These are phyloP conservation scores for Acrocephalus scirpaceus DNA, from an alignment of 2,797 vertebrate species.

Conservation along the genomic window DNA sequence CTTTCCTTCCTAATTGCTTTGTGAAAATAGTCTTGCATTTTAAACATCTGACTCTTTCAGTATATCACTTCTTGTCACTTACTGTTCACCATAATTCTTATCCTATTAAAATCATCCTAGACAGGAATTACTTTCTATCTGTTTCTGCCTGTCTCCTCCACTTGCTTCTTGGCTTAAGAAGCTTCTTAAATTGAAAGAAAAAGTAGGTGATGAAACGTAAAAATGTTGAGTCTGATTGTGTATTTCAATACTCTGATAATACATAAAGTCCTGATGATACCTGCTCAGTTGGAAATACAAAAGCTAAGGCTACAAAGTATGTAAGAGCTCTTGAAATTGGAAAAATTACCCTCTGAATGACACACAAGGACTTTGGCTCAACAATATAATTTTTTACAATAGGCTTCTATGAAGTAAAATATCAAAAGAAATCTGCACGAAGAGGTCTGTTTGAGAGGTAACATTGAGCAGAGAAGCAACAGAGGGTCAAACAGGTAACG, in stretches of 20 bases:
- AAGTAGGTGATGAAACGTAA: background rate
- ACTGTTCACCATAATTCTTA: background rate
- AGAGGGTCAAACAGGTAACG: background rate
- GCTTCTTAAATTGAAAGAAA: background rate
- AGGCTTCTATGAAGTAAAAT: background rate
- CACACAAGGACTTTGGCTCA: background rate
- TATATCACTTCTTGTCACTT: background rate
- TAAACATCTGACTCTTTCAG: background rate
- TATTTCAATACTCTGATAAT: background rate
- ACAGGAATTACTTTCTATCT: background rate
- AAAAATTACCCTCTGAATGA: background rate
- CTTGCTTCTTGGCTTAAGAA: background rate
- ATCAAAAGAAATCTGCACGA: background rate
- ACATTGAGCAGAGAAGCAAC: background rate
- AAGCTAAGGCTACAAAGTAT: background rate
- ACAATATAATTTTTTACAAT: slow-evolving; percentile 11
- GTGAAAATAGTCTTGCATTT: background rate
- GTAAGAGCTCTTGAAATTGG: background rate
- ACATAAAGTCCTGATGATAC: background rate
- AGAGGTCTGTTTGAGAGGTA: background rate
- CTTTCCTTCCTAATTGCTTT: background rate
- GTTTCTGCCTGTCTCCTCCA: background rate
- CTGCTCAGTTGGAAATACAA: background rate
- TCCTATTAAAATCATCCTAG: background rate
- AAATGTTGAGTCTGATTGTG: background rate